Percentiles rank a stretch among this genome's conserved stretches.
Conservation (phyloP, 1,140 invertebrate genomes). For the Manduca sexta region DNA sequence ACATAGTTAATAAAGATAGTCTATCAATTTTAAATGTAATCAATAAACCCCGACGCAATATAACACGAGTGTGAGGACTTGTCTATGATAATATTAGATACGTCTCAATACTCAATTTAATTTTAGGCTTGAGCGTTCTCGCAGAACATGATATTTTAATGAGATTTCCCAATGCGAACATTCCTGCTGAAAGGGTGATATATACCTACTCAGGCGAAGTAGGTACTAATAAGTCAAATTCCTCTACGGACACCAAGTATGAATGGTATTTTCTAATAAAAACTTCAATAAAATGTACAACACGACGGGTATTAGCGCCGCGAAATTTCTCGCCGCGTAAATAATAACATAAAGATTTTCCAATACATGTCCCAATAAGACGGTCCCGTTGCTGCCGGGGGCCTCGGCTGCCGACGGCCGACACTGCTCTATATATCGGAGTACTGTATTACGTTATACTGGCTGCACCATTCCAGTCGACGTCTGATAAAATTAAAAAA, state of each 20-base stretch:
- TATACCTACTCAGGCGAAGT: conserved; percentile 10
- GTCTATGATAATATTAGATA: no score
- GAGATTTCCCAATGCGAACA: conserved; percentile 20
- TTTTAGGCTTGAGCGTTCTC: neutral
- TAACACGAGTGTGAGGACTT: no score
- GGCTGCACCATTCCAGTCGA: no score
- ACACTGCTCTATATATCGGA: no score
- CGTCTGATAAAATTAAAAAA: no score
- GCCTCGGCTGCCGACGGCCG: neutral
- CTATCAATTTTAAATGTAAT: no score
- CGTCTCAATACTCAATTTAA: neutral
- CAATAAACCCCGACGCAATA: no score
- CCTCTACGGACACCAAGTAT: conserved; percentile 24
- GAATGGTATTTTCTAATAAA: conserved; percentile 57
- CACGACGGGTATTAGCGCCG: conserved; percentile 51
- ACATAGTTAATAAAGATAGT: no score
- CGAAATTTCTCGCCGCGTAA: conserved; percentile 51
- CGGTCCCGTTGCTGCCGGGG: conserved; percentile 15
- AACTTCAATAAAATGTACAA: conserved; percentile 53
- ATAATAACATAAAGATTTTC: conserved; percentile 65
- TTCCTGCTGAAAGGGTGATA: conserved; percentile 11
- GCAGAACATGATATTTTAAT: conserved; percentile 30
- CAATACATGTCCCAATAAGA: conserved; percentile 53
- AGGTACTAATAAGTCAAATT: conserved; percentile 32
- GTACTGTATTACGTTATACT: no score